Evolutionary conservation across 2,888 invertebrate genomes (phyloP).

Genomic region (Branchipolynoe longqiensis): DNA sequence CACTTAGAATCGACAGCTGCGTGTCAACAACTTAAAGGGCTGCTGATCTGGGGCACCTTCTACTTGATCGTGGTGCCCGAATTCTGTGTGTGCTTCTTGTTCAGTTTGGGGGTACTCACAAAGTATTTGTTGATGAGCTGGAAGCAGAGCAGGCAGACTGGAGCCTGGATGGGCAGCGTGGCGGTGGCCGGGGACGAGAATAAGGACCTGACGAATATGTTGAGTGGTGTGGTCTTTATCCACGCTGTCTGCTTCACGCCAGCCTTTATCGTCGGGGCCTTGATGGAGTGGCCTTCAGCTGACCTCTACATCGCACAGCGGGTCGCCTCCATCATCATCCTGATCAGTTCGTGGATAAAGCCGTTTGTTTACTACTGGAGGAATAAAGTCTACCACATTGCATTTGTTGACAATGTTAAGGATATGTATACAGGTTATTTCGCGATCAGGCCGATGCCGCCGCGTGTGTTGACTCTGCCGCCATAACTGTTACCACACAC

Average conservation of each 20-base stretch:
- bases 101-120: background rate
- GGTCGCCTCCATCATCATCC: background rate
- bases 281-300: background rate
- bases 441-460: background rate
- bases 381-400: background rate
- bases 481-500: background rate
- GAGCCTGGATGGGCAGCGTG: constrained; percentile 43
- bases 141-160: constrained; percentile 31
- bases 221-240: constrained; percentile 19
- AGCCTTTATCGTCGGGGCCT: constrained; percentile 23
- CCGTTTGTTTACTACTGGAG: constrained; percentile 20
- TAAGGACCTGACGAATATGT: background rate
- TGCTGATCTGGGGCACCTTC: background rate
- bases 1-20: background rate
- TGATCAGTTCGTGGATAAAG: constrained; percentile 11
- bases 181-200: constrained; percentile 18
- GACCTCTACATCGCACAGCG: background rate
- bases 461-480: background rate
- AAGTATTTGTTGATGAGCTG: constrained; percentile 10
- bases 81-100: background rate
- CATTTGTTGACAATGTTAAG: background rate
- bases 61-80: constrained; percentile 17
- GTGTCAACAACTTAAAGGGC: background rate
- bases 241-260: constrained; percentile 23
- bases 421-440: constrained; percentile 4